Base-by-base conservation (phyloP, 1,140 invertebrate species). In the Potamilus streckersoni region DNA sequence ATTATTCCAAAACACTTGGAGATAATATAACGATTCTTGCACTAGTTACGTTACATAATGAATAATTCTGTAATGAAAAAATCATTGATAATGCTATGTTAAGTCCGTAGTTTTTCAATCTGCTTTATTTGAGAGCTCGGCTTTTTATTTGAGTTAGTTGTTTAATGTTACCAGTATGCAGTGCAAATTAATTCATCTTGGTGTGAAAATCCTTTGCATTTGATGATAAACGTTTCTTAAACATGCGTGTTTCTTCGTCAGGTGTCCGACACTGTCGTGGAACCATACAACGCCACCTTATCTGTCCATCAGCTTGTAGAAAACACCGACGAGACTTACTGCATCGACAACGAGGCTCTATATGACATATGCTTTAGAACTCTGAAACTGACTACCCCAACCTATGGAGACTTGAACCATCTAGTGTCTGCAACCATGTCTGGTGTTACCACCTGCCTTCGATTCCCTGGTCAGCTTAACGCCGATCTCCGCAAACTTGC, bases 381-480 rank as follows among this genome's bases (percentile, higher is more conserved):
- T 0, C 86, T 95, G 55, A 94, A 94, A 84, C 89, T 95, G 6
- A 91, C 90, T 27, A 95, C 93, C 71, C 95, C 95, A 49, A 90
- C 91, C 23, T 97, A 81, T 79, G 92, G 92, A 71, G 92, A 93
- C 82, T 83, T 93, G 61, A 93, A 93, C 84, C 92, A 93, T 86
- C 85, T 93, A 0, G 92, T 92, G n/a, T 92, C 85, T 79, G 89
- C 84, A 60, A 92, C 92, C n/a, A 93, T 93, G 92, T 95, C 94
- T 3, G 95, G 95, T 20, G 94, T 95, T 0, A 96, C 95, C 0
- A 94, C 94, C 12, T 98, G 96, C 80, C 91, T 95, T 0, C 89
- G 94, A 80, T 95, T 95, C 87, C 94, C 94, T n/a, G 94, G 95
- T 79, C 95, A 96, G 87, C 85, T 96, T 82, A 97, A 96, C 86